A percentile compares a stretch with the other conserved stretches of the same genome.
phyloP scores from a whole-genome alignment of 2,797 vertebrate species.

The Danio jaintianensis region DNA sequence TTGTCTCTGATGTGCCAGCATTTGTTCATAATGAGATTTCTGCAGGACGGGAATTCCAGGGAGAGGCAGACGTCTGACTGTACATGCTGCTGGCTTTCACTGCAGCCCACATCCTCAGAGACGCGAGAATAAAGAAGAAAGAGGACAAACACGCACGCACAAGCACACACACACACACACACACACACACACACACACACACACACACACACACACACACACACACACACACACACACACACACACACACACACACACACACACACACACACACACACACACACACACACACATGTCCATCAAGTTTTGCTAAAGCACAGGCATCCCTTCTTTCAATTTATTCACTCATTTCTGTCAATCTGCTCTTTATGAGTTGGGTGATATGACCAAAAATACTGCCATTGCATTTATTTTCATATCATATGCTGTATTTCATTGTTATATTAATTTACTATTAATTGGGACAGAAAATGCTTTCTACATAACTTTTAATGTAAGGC shows the following conservation, averaged over 20 bases:
- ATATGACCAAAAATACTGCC: neutral
- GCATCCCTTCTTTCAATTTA: neutral
- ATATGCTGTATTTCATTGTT: no score
- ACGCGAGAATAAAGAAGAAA: constrained; percentile 67
- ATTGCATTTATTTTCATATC: no score
- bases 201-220: no score
- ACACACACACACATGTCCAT: neutral
- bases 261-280: no score
- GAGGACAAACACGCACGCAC: constrained; percentile 60
- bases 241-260: constrained; percentile 33
- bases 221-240: constrained; percentile 36
- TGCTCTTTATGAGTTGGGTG: neutral
- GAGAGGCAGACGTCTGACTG: constrained; percentile 56
- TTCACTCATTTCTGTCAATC: neutral
- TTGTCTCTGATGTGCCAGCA: constrained; percentile 42
- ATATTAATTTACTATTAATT: no score
- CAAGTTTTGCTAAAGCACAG: constrained; percentile 45
- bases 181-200: no score
- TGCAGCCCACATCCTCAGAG: constrained; percentile 72
- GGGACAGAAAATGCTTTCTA: no score
- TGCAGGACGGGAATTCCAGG: constrained; percentile 60
- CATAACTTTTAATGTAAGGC: no score
- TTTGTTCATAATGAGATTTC: constrained; percentile 65
- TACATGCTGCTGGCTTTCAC: constrained; percentile 58
- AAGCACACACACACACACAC: no score